Conservation (phyloP, 2,888 invertebrate species). For the Zhuqinia jingwanae region DNA sequence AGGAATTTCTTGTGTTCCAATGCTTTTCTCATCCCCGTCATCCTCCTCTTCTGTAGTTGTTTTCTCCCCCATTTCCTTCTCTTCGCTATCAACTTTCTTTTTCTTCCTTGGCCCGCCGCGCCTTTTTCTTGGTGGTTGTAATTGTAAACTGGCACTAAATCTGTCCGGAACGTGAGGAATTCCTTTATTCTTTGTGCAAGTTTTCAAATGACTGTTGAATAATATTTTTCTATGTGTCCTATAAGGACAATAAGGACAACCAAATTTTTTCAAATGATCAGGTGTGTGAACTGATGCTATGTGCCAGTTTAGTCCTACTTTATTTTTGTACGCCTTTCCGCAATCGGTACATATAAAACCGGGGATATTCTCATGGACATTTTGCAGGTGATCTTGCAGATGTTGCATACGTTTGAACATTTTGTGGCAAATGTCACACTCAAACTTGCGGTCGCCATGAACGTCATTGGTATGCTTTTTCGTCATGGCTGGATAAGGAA, state of each 20-base stretch:
- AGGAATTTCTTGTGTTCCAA: no score
- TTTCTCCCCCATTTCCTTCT: no score
- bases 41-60: no score
- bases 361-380: background rate
- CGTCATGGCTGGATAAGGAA: background rate
- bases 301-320: constrained; percentile 29
- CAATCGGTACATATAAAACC: constrained; percentile 31
- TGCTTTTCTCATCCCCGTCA: no score
- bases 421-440: constrained; percentile 34
- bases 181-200: constrained; percentile 10
- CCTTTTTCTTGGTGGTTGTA: no score
- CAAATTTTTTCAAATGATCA: constrained; percentile 1
- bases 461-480: constrained; percentile 4
- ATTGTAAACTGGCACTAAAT: background rate
- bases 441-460: background rate
- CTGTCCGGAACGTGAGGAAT: background rate
- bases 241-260: constrained; percentile 30
- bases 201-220: constrained; percentile 6
- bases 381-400: background rate
- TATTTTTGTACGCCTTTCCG: constrained; percentile 29
- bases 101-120: no score
- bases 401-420: background rate
- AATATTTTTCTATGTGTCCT: background rate
- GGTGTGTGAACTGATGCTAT: constrained; percentile 21
- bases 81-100: no score